These are phyloP conservation scores for Pararge aegeria DNA, from an alignment of 1,140 invertebrate genomes.

Conservation along the genomic window DNA sequence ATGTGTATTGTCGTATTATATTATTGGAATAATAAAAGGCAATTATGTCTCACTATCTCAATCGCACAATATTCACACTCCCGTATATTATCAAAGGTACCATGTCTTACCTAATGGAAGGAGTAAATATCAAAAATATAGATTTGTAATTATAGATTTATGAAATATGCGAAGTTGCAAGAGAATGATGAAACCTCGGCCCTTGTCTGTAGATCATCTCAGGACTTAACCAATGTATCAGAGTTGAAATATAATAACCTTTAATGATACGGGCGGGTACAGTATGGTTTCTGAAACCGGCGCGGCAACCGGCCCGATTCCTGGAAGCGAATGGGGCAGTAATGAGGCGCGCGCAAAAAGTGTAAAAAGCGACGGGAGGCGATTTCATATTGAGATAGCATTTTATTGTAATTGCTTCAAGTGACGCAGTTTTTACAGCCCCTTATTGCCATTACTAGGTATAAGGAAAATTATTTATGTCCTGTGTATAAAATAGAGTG, in stretches of 20 bases:
- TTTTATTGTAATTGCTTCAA: conserved; percentile 17
- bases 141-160: no score
- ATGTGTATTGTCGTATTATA: no score
- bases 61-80: no score
- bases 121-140: no score
- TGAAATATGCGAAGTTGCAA: no score
- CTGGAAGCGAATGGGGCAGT: conserved; percentile 11
- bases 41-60: no score
- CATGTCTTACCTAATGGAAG: no score
- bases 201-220: no score
- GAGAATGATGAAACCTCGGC: no score
- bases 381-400: conserved; percentile 14
- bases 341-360: conserved; percentile 7
- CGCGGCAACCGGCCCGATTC: conserved; percentile 1
- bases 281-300: conserved; percentile 6
- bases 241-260: not conserved
- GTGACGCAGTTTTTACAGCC: not conserved
- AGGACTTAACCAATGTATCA: not conserved
- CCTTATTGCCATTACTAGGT: not conserved
- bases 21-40: no score
- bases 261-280: conserved; percentile 4
- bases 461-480: not conserved
- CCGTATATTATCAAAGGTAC: no score
- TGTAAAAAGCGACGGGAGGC: conserved; percentile 9
- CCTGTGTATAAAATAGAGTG: not conserved